Evolutionary conservation across 2,888 invertebrate species (phyloP).

Genomic region (Aspidapion aeneum): DNA sequence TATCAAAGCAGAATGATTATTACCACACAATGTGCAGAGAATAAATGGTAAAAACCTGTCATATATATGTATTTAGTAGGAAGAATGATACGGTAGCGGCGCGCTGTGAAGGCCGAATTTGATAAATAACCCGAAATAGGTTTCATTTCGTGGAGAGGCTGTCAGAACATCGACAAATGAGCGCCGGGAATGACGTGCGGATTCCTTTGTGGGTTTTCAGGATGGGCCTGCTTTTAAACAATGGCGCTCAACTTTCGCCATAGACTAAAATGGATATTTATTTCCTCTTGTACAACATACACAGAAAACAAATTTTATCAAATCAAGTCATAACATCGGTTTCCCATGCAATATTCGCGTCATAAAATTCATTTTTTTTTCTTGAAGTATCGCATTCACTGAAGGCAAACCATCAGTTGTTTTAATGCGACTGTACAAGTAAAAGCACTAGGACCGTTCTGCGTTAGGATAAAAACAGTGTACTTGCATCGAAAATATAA

Average conservation of each 20-base stretch:
- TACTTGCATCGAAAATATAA: too few relatives aligned
- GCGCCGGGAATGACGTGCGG: background rate
- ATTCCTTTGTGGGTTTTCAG: background rate
- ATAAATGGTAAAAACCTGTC: too few relatives aligned
- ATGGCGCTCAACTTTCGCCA: constrained; percentile 5
- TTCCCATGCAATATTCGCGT: too few relatives aligned
- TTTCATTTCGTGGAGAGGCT: constrained; percentile 2
- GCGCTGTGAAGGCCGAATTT: background rate
- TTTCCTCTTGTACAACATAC: background rate
- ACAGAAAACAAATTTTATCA: too few relatives aligned
- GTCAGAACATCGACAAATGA: constrained; percentile 1
- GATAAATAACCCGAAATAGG: constrained; percentile 2
- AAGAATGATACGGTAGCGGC: background rate
- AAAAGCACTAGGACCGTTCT: too few relatives aligned
- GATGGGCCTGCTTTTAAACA: constrained; percentile 2
- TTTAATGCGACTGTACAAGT: too few relatives aligned
- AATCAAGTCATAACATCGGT: too few relatives aligned
- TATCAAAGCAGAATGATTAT: background rate
- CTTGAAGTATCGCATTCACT: too few relatives aligned
- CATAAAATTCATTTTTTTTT: too few relatives aligned
- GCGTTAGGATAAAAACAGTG: too few relatives aligned
- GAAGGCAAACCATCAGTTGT: too few relatives aligned
- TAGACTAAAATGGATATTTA: background rate
- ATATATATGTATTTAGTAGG: background rate
- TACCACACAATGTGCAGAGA: too few relatives aligned